Percentiles rank a stretch among this genome's conserved stretches.
These are phyloP conservation scores for Rhingia campestris DNA, from an alignment of 2,888 invertebrate genomes.

Conservation along the genomic window DNA sequence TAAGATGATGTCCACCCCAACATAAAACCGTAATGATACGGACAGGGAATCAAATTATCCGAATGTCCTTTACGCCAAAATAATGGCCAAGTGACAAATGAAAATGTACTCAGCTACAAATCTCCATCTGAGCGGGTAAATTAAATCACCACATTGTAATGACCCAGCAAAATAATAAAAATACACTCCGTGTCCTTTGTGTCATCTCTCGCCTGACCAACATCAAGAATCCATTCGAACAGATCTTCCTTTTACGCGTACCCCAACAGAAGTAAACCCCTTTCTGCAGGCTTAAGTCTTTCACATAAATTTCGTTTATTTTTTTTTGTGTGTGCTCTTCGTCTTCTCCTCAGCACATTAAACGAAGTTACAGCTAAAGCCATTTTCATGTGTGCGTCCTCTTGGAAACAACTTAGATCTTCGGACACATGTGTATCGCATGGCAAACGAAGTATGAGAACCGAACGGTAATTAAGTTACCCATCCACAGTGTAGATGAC, in stretches of 20 bases:
- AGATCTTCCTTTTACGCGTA: slow-evolving; percentile 8
- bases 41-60: slow-evolving; percentile 63
- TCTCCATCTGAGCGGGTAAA: slow-evolving; percentile 66
- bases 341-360: slow-evolving; percentile 22
- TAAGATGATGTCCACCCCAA: slow-evolving; percentile 3
- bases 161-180: slow-evolving; percentile 52
- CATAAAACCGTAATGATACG: slow-evolving; percentile 24
- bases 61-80: slow-evolving; percentile 61
- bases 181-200: slow-evolving; percentile 16
- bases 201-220: neutral
- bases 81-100: slow-evolving; percentile 71
- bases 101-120: slow-evolving; percentile 61
- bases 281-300: slow-evolving; percentile 55
- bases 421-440: neutral
- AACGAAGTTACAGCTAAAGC: slow-evolving; percentile 43
- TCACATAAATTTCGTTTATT: slow-evolving; percentile 50
- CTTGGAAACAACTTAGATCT: slow-evolving; percentile 11
- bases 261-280: slow-evolving; percentile 39
- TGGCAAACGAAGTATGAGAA: slow-evolving; percentile 26
- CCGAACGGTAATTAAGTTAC: slow-evolving; percentile 69
- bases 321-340: neutral
- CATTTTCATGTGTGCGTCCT: slow-evolving; percentile 20
- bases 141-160: slow-evolving; percentile 65
- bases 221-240: slow-evolving; percentile 47
- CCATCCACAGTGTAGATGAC: slow-evolving; percentile 41